Evolutionary conservation across 1,140 invertebrate genomes (phyloP).

Genomic region (Akabosia matsudoensis): DNA sequence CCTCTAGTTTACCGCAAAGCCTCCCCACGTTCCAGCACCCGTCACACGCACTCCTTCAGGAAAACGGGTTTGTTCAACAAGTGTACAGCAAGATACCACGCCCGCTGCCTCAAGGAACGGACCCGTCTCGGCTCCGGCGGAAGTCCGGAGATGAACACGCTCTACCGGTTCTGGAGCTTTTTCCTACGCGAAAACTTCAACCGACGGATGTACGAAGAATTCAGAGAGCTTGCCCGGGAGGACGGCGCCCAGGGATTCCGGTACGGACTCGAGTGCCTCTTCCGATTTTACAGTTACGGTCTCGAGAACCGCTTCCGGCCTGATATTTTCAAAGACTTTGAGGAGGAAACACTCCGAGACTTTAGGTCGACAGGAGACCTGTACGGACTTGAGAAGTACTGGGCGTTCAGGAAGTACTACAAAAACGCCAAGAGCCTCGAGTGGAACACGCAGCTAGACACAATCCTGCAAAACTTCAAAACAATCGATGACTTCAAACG

Average conservation of each 20-base stretch:
- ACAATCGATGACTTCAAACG: constrained; percentile 84
- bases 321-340: constrained; percentile 92
- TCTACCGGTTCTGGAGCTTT: constrained; percentile 99
- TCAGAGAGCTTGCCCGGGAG: constrained; percentile 82
- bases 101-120: constrained; percentile 87
- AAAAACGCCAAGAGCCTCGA: constrained; percentile 73
- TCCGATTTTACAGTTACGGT: constrained; percentile 98
- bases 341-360: constrained; percentile 87
- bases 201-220: constrained; percentile 97
- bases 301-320: constrained; percentile 91
- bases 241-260: constrained; percentile 87
- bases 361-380: constrained; percentile 76
- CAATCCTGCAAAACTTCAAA: constrained; percentile 83
- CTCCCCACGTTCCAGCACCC: constrained; percentile 92
- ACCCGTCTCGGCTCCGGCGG: constrained; percentile 87
- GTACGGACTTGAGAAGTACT: constrained; percentile 98
- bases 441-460: constrained; percentile 74
- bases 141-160: constrained; percentile 94
- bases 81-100: constrained; percentile 89
- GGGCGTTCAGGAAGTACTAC: constrained; percentile 96
- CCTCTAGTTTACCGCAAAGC: constrained; percentile 61
- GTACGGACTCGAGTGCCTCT: constrained; percentile 88
- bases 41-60: constrained; percentile 88
- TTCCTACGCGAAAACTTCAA: constrained; percentile 98
- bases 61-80: constrained; percentile 96